phyloP scores from a whole-genome alignment of 2,888 invertebrate genomes.

The Blastobasis lacticolella region DNA sequence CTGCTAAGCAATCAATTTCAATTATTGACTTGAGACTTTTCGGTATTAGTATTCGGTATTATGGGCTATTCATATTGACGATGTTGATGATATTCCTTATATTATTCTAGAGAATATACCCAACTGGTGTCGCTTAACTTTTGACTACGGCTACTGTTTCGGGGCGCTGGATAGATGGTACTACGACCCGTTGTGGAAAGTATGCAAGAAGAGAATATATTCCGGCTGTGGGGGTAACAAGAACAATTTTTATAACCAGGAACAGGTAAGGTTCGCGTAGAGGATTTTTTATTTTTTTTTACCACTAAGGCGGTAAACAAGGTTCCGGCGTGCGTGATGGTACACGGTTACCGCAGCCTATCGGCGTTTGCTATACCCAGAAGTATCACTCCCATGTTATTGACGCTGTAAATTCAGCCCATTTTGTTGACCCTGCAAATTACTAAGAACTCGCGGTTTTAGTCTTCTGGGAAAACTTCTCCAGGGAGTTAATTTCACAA shows the following conservation, averaged over 20 bases:
- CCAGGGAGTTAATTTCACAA: too few species aligned
- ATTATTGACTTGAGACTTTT: too few species aligned
- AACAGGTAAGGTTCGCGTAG: conserved; percentile 31
- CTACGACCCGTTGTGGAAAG: conserved; percentile 45
- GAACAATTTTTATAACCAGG: conserved; percentile 49
- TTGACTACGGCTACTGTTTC: conserved; percentile 62
- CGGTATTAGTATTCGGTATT: too few species aligned
- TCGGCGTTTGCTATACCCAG: background rate
- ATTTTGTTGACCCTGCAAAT: background rate
- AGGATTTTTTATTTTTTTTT: background rate
- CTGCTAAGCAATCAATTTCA: too few species aligned
- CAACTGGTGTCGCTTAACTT: conserved; percentile 40
- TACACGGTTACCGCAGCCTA: background rate
- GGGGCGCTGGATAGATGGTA: conserved; percentile 43
- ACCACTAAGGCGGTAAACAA: background rate
- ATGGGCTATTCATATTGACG: too few species aligned
- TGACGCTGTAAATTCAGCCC: background rate
- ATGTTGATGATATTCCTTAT: too few species aligned
- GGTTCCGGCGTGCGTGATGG: background rate
- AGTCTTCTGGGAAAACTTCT: too few species aligned
- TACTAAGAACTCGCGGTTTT: too few species aligned
- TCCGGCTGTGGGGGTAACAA: conserved; percentile 63
- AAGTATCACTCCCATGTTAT: background rate
- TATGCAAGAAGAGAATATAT: conserved; percentile 50
- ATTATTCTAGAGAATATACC: conserved; percentile 26